Evolutionary conservation across 1,140 invertebrate genomes (phyloP).

Genomic region (Phymorhynchus buccinoides): DNA sequence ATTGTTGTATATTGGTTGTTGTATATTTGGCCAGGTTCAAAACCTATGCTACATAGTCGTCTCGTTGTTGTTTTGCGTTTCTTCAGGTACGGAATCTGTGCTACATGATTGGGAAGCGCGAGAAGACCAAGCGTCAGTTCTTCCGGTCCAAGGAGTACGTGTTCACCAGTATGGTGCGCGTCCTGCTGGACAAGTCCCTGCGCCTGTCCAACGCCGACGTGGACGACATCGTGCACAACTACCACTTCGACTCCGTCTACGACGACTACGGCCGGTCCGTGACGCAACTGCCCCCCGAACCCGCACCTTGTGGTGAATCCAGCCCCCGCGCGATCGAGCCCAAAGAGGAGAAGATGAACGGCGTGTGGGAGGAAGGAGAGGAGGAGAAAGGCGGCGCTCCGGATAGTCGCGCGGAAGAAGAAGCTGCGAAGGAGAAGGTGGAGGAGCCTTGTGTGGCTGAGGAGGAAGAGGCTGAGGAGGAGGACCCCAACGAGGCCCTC

Average conservation of each 20-base stretch:
- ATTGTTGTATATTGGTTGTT: no score
- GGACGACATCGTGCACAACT: slow-evolving; percentile 51
- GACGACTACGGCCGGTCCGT: slow-evolving; percentile 42
- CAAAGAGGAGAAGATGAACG: not conserved
- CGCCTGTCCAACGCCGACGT: slow-evolving; percentile 55
- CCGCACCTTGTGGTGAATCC: slow-evolving; percentile 41
- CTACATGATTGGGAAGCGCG: slow-evolving; percentile 95
- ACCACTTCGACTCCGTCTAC: slow-evolving; percentile 49
- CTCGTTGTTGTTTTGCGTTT: not conserved
- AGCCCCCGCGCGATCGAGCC: slow-evolving; percentile 27
- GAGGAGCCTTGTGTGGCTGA: not conserved
- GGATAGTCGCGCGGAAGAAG: not conserved
- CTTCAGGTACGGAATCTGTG: slow-evolving; percentile 89
- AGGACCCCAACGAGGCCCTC: slow-evolving; percentile 29
- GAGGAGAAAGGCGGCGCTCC: not conserved
- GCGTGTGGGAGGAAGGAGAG: not conserved
- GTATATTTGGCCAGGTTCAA: no score
- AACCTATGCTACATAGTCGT: no score
- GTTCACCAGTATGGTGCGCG: slow-evolving; percentile 86
- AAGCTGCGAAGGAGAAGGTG: not conserved
- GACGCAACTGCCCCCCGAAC: slow-evolving; percentile 27
- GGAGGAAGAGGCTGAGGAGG: not conserved
- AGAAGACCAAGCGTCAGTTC: slow-evolving; percentile 91
- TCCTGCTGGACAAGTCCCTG: slow-evolving; percentile 57
- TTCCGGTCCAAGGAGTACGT: slow-evolving; percentile 91